Conservation (phyloP, 1,140 invertebrate species). For the Solenopsis fugax region DNA sequence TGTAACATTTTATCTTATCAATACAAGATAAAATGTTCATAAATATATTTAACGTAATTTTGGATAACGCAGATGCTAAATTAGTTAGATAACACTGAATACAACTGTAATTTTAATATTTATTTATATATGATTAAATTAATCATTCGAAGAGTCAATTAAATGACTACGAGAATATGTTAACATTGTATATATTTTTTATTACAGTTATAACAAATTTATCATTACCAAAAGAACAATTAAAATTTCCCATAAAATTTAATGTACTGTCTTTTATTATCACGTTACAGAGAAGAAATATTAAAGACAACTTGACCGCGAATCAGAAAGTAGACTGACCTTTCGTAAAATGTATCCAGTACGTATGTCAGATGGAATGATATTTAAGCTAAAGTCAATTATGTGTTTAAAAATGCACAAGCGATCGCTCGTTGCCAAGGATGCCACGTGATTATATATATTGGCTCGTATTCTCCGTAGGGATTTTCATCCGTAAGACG, state of each 20-base stretch:
- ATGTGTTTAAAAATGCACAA: constrained; percentile 59
- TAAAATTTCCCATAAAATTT: not conserved
- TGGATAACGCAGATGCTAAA: not conserved
- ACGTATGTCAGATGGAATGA: not conserved
- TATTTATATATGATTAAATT: not conserved
- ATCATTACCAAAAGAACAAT: not conserved
- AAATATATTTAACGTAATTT: not conserved
- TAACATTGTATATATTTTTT: not conserved
- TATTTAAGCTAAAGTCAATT: constrained; percentile 54
- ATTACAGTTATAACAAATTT: not conserved
- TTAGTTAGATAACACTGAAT: not conserved
- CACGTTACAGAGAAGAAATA: not conserved
- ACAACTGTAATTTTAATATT: not conserved
- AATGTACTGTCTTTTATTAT: not conserved
- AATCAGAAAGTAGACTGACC: not conserved
- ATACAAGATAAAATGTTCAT: not conserved
- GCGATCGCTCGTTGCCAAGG: not conserved
- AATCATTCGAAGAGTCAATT: not conserved
- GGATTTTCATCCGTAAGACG: constrained; percentile 11
- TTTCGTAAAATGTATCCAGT: constrained; percentile 39
- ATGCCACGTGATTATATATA: not conserved
- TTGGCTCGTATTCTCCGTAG: not conserved
- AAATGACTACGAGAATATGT: not conserved
- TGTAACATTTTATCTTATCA: not conserved
- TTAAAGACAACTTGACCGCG: not conserved